Conservation (phyloP, 2,797 vertebrate genomes). For the Carcharodon carcharias region DNA sequence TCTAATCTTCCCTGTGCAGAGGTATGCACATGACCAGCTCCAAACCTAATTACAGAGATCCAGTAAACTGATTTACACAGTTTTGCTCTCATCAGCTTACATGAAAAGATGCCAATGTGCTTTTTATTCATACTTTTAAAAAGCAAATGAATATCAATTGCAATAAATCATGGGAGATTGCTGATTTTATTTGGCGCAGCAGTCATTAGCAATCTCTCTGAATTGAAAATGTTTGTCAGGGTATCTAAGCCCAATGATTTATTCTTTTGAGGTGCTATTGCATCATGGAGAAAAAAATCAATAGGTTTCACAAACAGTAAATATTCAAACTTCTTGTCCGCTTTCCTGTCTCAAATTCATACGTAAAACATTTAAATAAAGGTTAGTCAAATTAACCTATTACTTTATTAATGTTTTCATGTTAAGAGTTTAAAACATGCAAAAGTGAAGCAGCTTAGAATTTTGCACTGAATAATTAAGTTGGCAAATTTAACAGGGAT, state of each 20-base stretch:
- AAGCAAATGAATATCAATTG: background rate
- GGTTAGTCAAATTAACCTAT: background rate
- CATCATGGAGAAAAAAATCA: background rate
- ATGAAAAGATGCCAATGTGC: slow-evolving; percentile 1
- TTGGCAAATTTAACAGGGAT: background rate
- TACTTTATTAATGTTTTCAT: background rate
- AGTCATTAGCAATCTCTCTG: background rate
- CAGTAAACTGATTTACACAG: slow-evolving; percentile 3
- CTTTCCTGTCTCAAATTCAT: background rate
- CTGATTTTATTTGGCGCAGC: background rate
- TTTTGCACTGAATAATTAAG: background rate
- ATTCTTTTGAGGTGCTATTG: background rate
- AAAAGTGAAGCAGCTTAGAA: background rate
- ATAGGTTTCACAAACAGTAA: background rate
- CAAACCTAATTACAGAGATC: background rate
- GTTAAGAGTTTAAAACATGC: background rate
- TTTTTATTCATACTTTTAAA: background rate
- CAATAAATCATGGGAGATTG: background rate
- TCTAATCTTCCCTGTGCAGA: background rate
- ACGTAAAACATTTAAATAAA: background rate
- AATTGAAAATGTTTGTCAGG: background rate
- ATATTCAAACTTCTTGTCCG: background rate
- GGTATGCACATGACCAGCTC: slow-evolving; percentile 9
- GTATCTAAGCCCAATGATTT: background rate
- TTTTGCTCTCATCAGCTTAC: background rate